A percentile compares a stretch with the other conserved stretches of the same genome.
These are phyloP conservation scores for Eupsittula cactorum DNA, from an alignment of 2,113 vertebrate genomes.

Conservation along the genomic window DNA sequence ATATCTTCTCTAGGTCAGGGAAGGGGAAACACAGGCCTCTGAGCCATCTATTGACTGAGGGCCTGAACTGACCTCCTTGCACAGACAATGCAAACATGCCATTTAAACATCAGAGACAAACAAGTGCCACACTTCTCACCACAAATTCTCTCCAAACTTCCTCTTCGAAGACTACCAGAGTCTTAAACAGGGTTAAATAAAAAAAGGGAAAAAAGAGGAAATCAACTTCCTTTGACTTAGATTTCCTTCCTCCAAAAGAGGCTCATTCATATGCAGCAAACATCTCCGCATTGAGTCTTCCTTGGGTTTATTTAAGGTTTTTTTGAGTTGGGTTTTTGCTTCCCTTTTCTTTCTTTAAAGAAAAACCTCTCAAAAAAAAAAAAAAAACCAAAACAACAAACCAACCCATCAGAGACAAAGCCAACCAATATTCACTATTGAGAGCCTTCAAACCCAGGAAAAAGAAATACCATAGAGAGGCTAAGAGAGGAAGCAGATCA, in stretches of 20 bases:
- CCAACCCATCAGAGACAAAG: background rate
- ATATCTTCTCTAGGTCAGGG: background rate
- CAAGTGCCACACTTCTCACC: background rate
- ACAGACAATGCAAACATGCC: background rate
- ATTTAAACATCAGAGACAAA: background rate
- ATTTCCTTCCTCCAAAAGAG: background rate
- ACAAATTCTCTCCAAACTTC: background rate
- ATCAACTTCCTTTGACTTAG: background rate
- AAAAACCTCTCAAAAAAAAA: background rate
- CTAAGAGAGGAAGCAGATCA: conserved; percentile 55
- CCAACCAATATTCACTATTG: conserved; percentile 19
- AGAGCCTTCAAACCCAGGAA: background rate
- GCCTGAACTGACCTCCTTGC: background rate
- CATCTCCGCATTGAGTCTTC: background rate
- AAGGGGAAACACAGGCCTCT: conserved; percentile 2
- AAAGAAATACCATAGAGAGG: background rate
- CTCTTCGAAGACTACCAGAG: background rate
- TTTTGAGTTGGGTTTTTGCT: background rate
- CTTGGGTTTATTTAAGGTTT: background rate
- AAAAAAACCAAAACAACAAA: background rate
- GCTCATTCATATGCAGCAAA: background rate
- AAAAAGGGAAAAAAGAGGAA: background rate
- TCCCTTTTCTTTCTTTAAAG: background rate
- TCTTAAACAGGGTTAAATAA: background rate
- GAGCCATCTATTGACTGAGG: background rate